Conservation (phyloP, 2,888 invertebrate genomes). For the Caenorhabditis sp. region DNA sequence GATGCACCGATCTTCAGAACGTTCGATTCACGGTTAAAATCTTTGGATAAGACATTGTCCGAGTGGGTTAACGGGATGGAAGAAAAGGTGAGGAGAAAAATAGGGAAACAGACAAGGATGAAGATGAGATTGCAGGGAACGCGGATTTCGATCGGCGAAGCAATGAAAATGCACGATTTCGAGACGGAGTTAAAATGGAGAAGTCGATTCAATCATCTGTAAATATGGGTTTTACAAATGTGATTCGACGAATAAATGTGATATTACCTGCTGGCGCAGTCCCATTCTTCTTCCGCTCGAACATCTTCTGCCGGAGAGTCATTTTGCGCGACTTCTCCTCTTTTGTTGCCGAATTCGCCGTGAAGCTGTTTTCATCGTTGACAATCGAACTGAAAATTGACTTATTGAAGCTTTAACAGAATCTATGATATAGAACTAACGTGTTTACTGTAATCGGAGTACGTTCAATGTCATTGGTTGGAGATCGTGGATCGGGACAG, state of each 20-base stretch:
- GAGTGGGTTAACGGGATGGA: slow-evolving; percentile 32
- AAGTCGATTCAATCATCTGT: slow-evolving; percentile 10
- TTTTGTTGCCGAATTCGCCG: background rate
- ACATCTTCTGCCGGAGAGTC: slow-evolving; percentile 54
- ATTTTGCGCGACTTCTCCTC: slow-evolving; percentile 32
- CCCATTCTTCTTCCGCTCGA: slow-evolving; percentile 43
- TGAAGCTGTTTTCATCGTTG: slow-evolving; percentile 3
- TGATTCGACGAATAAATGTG: background rate
- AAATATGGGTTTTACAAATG: background rate
- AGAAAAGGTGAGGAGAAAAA: background rate
- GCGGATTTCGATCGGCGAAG: slow-evolving; percentile 35
- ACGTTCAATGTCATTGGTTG: slow-evolving; percentile 60
- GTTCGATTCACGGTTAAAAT: slow-evolving; percentile 18
- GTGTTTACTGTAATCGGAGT: slow-evolving; percentile 63
- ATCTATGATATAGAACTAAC: slow-evolving; percentile 26
- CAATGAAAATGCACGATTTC: slow-evolving; percentile 29
- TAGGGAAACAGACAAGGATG: too few relatives aligned
- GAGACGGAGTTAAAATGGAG: slow-evolving; percentile 39
- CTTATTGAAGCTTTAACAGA: background rate
- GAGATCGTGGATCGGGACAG: slow-evolving; percentile 65
- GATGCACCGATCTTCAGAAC: slow-evolving; percentile 41
- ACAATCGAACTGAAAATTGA: background rate
- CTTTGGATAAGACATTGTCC: slow-evolving; percentile 29
- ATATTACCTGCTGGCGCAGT: background rate
- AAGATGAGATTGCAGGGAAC: too few relatives aligned